Evolutionary conservation across 2,113 vertebrate species (phyloP), one percentile per base, ranked within the genome.

Genomic region (Microtus montanus): DNA sequence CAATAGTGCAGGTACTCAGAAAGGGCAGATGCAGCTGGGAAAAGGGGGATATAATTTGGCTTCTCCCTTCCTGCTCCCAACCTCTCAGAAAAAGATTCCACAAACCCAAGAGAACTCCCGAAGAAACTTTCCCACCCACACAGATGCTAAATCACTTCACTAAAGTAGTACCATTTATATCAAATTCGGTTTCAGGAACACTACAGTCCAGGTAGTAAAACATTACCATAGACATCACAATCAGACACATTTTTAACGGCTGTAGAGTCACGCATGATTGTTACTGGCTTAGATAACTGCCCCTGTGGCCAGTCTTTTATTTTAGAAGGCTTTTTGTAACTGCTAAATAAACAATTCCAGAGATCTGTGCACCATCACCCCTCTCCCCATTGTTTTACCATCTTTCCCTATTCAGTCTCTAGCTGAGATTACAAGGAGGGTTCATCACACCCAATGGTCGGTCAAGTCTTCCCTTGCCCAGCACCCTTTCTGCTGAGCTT

Each of bases 1-100:
- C 47, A 7, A 8, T 5, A 14, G 47, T n/a, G 19, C 26, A 30
- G 33, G 35, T 93, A 74, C 73, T 28, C 14, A 49, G 11, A 13
- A 3, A 47, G 13, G 12, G 19, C 2, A 49, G 28, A 13, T 74
- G 30, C 28, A 26, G 54, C 71, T 19, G 15, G 49, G 44, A 89
- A 10, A 66, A 75, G 66, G 38, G 14, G 33, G 14, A 26, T 75
- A 30, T 61, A 66, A 71, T 11, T 33, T 12, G 1, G 2, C 11
- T 22, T n/a, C 19, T 63, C 82, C 13, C 11, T 54, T 71, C 80
- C 41, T 64, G 47, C 24, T 90, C 71, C 33, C 17, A 82, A 82
- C 28, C 68, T 87, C 90, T 61, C 17, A 58, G 26, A 94, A 87
- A 93, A 87, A 93, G 82, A 64, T n/a, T 49, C 49, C n/a, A 64